A percentile compares a stretch with the other conserved stretches of the same genome.
These are phyloP conservation scores for Dryoscopus gambensis DNA, from an alignment of 2,113 vertebrate species.

Conservation along the genomic window DNA sequence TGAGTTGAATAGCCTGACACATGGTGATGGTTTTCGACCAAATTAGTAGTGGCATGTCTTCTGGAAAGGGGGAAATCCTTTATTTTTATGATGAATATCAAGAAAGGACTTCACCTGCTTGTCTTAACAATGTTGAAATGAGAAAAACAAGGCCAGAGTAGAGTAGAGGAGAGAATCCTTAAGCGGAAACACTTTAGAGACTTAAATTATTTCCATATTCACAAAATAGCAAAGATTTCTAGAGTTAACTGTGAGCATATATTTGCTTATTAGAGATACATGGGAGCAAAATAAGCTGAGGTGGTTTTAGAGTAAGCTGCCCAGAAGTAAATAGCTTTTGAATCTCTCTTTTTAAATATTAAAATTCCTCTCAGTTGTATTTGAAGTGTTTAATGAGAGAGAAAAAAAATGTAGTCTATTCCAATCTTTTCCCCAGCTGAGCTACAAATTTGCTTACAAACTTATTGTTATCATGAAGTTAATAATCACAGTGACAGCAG, in stretches of 20 bases:
- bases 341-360: slow-evolving; percentile 40
- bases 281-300: background rate
- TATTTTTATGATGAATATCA: background rate
- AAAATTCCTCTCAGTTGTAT: background rate
- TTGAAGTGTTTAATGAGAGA: slow-evolving; percentile 30
- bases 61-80: background rate
- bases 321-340: slow-evolving; percentile 7
- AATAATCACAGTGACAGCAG: background rate
- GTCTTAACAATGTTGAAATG: background rate
- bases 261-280: slow-evolving; percentile 12
- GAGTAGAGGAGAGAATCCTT: background rate
- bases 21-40: background rate
- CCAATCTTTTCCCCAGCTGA: background rate
- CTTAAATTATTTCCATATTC: background rate
- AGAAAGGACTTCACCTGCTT: background rate
- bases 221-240: background rate
- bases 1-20: background rate
- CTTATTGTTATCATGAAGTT: background rate
- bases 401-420: background rate
- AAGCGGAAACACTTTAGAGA: background rate
- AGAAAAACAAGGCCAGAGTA: background rate
- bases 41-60: background rate
- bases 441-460: slow-evolving; percentile 18
- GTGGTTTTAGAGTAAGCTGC: background rate
- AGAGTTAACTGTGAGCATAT: background rate